A percentile compares a stretch with the other conserved stretches of the same genome.
phyloP scores from a whole-genome alignment of 2,113 vertebrate species.

The Elanus axillaris region DNA sequence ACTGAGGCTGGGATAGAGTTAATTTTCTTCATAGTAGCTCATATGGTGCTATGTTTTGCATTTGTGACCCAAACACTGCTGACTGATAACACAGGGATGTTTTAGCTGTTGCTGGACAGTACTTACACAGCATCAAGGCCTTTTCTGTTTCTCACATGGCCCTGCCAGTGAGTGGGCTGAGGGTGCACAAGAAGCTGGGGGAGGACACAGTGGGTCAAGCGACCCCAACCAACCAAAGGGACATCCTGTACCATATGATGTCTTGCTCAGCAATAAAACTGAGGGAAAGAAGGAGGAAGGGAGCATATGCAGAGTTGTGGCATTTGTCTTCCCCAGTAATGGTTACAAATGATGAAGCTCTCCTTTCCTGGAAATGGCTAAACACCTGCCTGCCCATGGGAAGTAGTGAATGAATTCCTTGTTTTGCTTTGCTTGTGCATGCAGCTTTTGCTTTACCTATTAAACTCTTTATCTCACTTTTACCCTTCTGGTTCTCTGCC shows the following conservation, averaged over 20 bases:
- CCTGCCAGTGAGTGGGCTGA: fast-evolving
- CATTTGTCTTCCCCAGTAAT: neutral
- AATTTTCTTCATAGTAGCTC: neutral
- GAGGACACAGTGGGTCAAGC: neutral
- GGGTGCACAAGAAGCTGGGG: neutral
- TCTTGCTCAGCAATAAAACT: neutral
- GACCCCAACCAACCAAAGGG: neutral
- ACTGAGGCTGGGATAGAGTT: neutral
- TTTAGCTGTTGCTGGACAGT: neutral
- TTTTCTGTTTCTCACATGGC: neutral
- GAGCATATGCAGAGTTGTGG: neutral
- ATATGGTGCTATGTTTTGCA: neutral
- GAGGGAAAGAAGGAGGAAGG: neutral
- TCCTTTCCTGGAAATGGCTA: neutral
- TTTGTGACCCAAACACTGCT: neutral
- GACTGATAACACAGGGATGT: neutral
- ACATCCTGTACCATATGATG: neutral
- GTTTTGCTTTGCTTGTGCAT: neutral
- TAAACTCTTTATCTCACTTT: neutral
- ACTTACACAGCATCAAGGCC: neutral
- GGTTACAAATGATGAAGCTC: neutral
- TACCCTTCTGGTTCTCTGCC: neutral
- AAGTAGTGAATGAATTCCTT: neutral
- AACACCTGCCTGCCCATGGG: neutral
- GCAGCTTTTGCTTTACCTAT: neutral